Conservation (phyloP, 2,113 vertebrate genomes). For the Talpa occidentalis region DNA sequence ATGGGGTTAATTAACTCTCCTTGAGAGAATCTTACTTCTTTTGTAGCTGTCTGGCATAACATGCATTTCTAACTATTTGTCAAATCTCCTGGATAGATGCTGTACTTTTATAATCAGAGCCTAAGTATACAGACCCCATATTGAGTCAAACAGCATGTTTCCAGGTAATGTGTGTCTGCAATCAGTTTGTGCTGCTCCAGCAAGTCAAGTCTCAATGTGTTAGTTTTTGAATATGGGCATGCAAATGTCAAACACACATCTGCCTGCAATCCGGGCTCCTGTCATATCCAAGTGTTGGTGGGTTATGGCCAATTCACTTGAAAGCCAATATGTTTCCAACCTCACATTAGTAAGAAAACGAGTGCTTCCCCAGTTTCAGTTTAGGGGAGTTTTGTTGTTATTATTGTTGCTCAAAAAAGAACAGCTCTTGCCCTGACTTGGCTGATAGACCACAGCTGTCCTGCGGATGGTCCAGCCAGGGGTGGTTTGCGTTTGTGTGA, state of each 20-base stretch:
- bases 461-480: constrained; percentile 21
- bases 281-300: constrained; percentile 86
- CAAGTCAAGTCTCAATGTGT: constrained; percentile 18
- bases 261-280: constrained; percentile 86
- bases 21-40: not conserved
- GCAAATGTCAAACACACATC: constrained; percentile 87
- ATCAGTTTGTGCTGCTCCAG: constrained; percentile 77
- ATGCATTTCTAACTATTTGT: constrained; percentile 28
- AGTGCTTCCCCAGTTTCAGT: constrained; percentile 75
- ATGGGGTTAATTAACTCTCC: constrained; percentile 60
- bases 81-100: not conserved
- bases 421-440: constrained; percentile 50
- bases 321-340: constrained; percentile 82
- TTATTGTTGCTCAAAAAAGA: constrained; percentile 59
- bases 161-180: constrained; percentile 76
- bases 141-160: constrained; percentile 72
- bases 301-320: constrained; percentile 87
- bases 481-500: constrained; percentile 70
- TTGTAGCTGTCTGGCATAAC: constrained; percentile 22
- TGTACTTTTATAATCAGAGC: constrained; percentile 46
- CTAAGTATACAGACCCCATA: not conserved
- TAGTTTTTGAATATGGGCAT: constrained; percentile 79
- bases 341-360: constrained; percentile 77
- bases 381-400: constrained; percentile 42
- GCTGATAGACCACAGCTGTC: constrained; percentile 76